Evolutionary conservation across 2,888 invertebrate species (phyloP).

Genomic region (Chloromyia formosa): DNA sequence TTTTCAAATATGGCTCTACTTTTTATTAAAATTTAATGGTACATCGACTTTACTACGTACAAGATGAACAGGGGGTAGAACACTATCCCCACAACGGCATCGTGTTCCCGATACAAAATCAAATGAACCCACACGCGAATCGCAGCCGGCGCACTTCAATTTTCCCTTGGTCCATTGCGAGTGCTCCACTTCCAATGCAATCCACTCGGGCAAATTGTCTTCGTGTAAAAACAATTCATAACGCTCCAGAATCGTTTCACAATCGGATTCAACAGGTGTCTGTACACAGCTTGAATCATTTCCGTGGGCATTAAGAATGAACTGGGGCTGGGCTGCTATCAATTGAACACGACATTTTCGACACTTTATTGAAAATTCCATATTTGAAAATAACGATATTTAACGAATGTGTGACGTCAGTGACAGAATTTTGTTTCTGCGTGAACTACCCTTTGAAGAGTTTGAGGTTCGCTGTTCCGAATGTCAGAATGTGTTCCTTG

Average conservation of each 20-base stretch:
- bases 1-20: not conserved
- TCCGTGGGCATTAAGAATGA: constrained; percentile 52
- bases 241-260: constrained; percentile 50
- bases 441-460: constrained; percentile 9
- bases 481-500: not conserved
- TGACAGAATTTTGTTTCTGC: constrained; percentile 1
- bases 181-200: constrained; percentile 65
- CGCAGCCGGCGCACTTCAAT: constrained; percentile 71
- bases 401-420: constrained; percentile 9
- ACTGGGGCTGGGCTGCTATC: constrained; percentile 55
- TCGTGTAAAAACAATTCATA: constrained; percentile 66
- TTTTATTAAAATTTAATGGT: constrained; percentile 32
- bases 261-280: constrained; percentile 60
- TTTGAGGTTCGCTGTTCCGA: constrained; percentile 9
- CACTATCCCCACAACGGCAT: constrained; percentile 68
- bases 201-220: constrained; percentile 69
- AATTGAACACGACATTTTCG: constrained; percentile 65
- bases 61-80: constrained; percentile 71
- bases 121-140: constrained; percentile 71
- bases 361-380: constrained; percentile 58
- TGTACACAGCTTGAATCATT: constrained; percentile 57
- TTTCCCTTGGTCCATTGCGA: constrained; percentile 75
- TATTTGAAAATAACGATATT: not conserved
- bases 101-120: constrained; percentile 73
- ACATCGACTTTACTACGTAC: constrained; percentile 72